phyloP scores from a whole-genome alignment of 2,113 vertebrate genomes.

The Menidia beryllina region DNA sequence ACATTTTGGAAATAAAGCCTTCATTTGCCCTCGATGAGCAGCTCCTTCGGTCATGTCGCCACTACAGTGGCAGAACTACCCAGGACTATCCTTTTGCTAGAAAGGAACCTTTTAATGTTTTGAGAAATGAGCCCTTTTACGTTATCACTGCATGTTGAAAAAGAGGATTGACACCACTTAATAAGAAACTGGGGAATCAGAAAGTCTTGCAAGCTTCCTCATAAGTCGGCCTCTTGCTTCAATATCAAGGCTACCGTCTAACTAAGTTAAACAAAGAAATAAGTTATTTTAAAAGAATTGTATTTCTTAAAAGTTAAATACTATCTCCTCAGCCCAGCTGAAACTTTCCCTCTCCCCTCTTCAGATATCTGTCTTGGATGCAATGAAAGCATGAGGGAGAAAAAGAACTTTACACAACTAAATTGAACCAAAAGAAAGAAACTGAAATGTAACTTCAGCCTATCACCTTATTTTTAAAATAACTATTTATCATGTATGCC shows the following conservation, averaged over 20 bases:
- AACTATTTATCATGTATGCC: conserved; percentile 63
- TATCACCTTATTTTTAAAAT: conserved; percentile 44
- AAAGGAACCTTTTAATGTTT: conserved; percentile 24
- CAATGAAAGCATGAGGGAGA: conserved; percentile 66
- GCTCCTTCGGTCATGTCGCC: conserved; percentile 30
- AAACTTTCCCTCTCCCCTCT: conserved; percentile 17
- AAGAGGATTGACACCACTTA: neutral
- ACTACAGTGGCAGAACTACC: conserved; percentile 21
- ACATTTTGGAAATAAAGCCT: conserved; percentile 65
- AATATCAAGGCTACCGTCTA: neutral
- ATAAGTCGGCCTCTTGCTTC: neutral
- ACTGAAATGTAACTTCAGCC: conserved; percentile 57
- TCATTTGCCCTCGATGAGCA: conserved; percentile 42
- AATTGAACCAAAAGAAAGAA: conserved; percentile 68
- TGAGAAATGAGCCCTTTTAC: conserved; percentile 16
- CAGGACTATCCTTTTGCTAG: too few relatives aligned
- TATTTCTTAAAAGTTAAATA: conserved; percentile 30
- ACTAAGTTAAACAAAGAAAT: neutral
- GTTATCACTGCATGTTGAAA: neutral
- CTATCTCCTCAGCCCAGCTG: conserved; percentile 38
- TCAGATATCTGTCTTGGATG: conserved; percentile 57
- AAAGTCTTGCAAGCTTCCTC: neutral
- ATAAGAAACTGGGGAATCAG: neutral
- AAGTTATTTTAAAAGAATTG: neutral
- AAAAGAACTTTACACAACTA: conserved; percentile 47